These are phyloP conservation scores for Limnephilus marmoratus DNA, from an alignment of 2,888 invertebrate genomes.

Conservation along the genomic window DNA sequence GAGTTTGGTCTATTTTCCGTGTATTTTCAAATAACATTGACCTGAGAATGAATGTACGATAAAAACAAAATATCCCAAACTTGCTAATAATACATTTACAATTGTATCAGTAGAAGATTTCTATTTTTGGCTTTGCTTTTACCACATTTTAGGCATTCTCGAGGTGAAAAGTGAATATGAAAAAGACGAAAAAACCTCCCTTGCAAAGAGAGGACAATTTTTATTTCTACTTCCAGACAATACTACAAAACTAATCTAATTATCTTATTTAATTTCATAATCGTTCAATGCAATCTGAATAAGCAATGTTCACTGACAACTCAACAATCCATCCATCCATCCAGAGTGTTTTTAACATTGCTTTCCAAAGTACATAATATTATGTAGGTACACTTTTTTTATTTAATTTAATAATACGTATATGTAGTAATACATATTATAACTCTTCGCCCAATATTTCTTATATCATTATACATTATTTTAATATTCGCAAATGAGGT, in stretches of 20 bases:
- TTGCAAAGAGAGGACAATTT: slow-evolving; percentile 4
- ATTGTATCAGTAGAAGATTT: slow-evolving; percentile 54
- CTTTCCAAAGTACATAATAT: not conserved
- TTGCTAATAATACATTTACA: slow-evolving; percentile 55
- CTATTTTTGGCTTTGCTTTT: slow-evolving; percentile 13
- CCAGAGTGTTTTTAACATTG: not conserved
- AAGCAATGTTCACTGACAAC: not conserved
- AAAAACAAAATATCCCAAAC: slow-evolving; percentile 34
- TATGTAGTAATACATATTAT: not conserved
- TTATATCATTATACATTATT: not conserved
- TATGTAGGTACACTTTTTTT: not conserved
- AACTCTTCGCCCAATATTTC: not conserved
- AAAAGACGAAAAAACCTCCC: not conserved
- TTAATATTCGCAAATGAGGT: not conserved
- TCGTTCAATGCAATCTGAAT: not conserved
- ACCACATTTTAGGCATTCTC: slow-evolving; percentile 14
- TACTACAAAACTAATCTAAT: slow-evolving; percentile 24
- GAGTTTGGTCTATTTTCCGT: not conserved
- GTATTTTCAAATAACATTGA: slow-evolving; percentile 7
- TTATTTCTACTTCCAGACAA: slow-evolving; percentile 21
- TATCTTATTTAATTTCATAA: not conserved
- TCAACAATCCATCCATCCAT: not conserved
- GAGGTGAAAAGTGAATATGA: not conserved
- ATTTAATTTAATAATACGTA: not conserved
- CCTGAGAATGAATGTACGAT: slow-evolving; percentile 32